Base-by-base conservation (phyloP, 1,140 invertebrate genomes). In the Papilio machaon region DNA sequence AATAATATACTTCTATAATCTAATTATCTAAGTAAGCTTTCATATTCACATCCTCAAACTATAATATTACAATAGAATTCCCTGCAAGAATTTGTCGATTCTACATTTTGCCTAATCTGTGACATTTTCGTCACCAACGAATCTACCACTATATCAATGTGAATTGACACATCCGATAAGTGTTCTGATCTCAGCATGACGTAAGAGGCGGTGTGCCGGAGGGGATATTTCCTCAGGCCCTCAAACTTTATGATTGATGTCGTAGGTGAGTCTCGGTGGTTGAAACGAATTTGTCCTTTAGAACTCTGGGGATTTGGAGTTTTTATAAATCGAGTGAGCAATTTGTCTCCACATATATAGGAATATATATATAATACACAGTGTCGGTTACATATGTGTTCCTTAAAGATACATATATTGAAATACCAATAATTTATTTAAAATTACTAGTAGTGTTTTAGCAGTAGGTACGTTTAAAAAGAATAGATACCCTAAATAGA, bases 191-290 rank as follows among this genome's bases (percentile, higher is more conserved):
- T 52, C 43, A 30, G 30, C 64, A 15, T 15, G n/a, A 76, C 46
- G 74, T 49, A 76, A 19, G 74, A 6, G 35, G 70, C 6, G 47
- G 19, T 52, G 54, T 52, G 13, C 7, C 30, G 13, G 46, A 52
- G 19, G 74, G 43, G 46, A 43, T 17, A 17, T 73, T 15, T 52
- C 74, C 73, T 47, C n/a, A 19, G 74, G 13, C 46, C 8, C 46
- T 76, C 74, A 52, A 76, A 76, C 43, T 76, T 76, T 76, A 76
- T 76, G 74, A 76, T 76, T 76, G 74, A 76, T 76, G 74, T 76
- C 74, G 11, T 19, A 76, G 74, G 73, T 75, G 73, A 75, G 38
- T 11, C 60, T 19, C 38, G 70, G 17, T 35, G 70, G 74, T 13
- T 15, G 74, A 10, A 47, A 52, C 6, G 74, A 49, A 52, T 76